A percentile compares a stretch with the other conserved stretches of the same genome.
Evolutionary conservation across 2,113 vertebrate genomes (phyloP).

Genomic region (Percopsis transmontana): DNA sequence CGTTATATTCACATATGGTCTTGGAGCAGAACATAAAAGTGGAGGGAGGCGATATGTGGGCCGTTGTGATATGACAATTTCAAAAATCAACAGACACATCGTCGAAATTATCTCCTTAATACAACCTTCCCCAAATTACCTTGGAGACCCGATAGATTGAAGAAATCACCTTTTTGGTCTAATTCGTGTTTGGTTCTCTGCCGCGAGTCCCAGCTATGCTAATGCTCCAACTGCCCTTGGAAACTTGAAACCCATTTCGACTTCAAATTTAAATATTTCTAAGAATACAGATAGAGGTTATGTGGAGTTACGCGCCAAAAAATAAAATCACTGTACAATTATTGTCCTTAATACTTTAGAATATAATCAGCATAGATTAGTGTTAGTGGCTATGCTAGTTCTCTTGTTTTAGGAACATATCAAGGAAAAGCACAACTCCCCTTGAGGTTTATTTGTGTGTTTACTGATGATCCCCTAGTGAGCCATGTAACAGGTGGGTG

Average conservation of each 20-base stretch:
- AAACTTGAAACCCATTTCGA: no score
- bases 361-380: no score
- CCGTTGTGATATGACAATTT: slow-evolving; percentile 43
- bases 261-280: no score
- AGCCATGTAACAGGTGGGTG: slow-evolving; percentile 63
- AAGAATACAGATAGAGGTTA: no score
- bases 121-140: background rate
- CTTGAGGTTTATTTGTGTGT: slow-evolving; percentile 29
- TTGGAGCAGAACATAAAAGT: slow-evolving; percentile 30
- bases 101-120: background rate
- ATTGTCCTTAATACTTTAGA: no score
- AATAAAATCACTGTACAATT: no score
- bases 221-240: background rate
- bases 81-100: slow-evolving; percentile 23
- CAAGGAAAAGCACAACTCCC: slow-evolving; percentile 1
- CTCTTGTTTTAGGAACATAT: no score
- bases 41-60: slow-evolving; percentile 20
- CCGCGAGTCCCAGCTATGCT: no score
- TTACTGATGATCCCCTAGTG: slow-evolving; percentile 53
- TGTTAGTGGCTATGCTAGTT: no score
- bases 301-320: no score
- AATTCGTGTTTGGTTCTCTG: slow-evolving; percentile 10
- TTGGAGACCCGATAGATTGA: background rate
- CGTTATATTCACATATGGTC: slow-evolving; percentile 53
- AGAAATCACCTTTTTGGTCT: slow-evolving; percentile 1